Percentiles rank a stretch among this genome's conserved stretches.
Conservation (phyloP, 2,797 vertebrate genomes). For the Alcedo atthis region DNA sequence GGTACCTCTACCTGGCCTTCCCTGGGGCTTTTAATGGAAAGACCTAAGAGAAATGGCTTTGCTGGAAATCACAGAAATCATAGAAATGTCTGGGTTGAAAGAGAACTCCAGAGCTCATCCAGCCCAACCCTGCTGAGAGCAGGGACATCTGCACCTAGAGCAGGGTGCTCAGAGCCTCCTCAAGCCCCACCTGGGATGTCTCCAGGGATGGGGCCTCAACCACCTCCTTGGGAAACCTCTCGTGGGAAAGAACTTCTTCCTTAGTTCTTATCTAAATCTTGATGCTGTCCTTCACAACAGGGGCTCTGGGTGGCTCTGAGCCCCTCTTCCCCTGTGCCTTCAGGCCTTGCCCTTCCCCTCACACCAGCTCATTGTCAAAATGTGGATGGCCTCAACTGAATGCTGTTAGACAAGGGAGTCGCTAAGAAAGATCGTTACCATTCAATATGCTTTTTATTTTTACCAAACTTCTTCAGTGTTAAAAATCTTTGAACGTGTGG, state of each 20-base stretch:
- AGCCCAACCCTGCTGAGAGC: no score
- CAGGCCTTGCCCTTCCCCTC: neutral
- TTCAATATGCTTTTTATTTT: neutral
- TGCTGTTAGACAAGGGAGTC: neutral
- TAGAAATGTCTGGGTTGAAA: no score
- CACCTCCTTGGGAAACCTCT: no score
- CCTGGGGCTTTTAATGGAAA: neutral
- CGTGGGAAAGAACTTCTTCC: no score
- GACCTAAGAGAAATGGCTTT: neutral
- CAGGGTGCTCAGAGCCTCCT: no score
- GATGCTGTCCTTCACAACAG: neutral
- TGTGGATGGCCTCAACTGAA: neutral
- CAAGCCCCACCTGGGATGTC: no score
- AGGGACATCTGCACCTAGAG: no score
- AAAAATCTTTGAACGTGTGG: neutral
- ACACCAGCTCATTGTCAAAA: neutral
- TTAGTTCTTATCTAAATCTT: no score
- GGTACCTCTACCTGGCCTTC: neutral
- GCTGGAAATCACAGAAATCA: neutral
- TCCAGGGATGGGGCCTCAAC: no score
- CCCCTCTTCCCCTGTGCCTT: accelerated
- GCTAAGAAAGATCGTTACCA: neutral
- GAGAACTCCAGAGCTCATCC: no score
- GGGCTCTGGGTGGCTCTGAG: neutral
- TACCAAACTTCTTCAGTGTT: neutral